Base-by-base conservation (phyloP, 2,888 invertebrate species). In the Lasioglossum villosulum region DNA sequence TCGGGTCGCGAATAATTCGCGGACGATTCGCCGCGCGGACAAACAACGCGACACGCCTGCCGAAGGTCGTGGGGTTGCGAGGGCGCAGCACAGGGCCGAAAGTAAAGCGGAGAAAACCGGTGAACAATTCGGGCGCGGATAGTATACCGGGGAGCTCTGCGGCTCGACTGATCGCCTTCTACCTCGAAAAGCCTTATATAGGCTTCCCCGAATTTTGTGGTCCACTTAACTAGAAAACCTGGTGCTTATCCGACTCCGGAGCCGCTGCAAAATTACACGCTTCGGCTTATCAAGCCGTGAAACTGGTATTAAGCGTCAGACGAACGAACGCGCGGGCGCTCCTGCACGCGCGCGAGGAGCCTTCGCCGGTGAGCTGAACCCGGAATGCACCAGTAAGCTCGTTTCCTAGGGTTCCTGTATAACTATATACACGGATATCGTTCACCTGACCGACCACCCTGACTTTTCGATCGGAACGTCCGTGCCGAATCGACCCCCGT, bases 141-240 rank as follows among this genome's bases (percentile, higher is more conserved):
- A 92, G 87, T 92, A 89, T 89, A 88, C 88, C 90, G 90, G 89
- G 86, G 92, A 92, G 91, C 92, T 91, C 93, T 89, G 90, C 86
- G 89, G 91, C 88, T 88, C 92, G 91, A 94, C 94, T 94, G 94
- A 93, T 93, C 90, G 92, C 87, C 89, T 90, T 86, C 89, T 90
- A 91, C 91, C 92, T 90, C 90, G 89, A 92, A 92, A 95, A 95
- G 93, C 96, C 95, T 96, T 96, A 96, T 96, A 96, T 96, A 96
- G 95, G 95, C 95, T 95, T 96, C 95, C 95, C 95, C 96, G 95
- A 96, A 96, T 96, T 96, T 96, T 95, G 96, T 96, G 96, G 96
- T 95, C 96, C 96, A 96, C 96, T 96, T 96, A 96, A 96, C 96
- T 96, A 96, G 96, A 96, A 96, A 96, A 96, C 96, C 96, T 96